Conservation (phyloP, 2,113 vertebrate species). For the Podiceps cristatus region DNA sequence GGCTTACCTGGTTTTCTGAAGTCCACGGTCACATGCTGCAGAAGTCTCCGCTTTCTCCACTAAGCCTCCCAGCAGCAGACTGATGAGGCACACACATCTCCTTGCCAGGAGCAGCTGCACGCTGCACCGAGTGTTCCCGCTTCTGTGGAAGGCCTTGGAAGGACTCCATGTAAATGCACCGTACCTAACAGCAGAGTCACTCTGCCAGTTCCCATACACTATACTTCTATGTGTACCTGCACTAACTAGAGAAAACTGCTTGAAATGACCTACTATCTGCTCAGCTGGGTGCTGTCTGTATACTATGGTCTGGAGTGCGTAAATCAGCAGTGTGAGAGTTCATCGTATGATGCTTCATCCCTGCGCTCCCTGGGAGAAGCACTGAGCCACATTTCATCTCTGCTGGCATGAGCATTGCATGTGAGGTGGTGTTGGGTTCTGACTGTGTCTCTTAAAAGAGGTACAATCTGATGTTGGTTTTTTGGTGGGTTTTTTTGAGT, state of each 20-base stretch:
- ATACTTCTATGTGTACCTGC: not conserved
- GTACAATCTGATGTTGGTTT: not conserved
- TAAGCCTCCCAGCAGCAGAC: not conserved
- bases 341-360: not conserved
- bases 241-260: not conserved
- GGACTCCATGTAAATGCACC: not conserved
- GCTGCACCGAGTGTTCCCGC: not conserved
- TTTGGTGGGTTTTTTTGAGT: no score
- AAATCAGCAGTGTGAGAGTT: not conserved
- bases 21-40: not conserved
- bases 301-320: not conserved
- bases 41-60: not conserved
- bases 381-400: not conserved
- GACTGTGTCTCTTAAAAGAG: not conserved
- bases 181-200: not conserved
- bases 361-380: not conserved
- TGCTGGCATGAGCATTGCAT: not conserved
- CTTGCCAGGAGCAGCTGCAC: fast-evolving
- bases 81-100: not conserved
- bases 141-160: not conserved
- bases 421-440: not conserved
- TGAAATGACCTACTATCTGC: not conserved
- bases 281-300: not conserved
- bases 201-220: not conserved
- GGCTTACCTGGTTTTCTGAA: not conserved